Percentiles rank a stretch among this genome's conserved stretches.
Conservation (phyloP, 1,140 invertebrate species). For the Atopsyche davidsoni region DNA sequence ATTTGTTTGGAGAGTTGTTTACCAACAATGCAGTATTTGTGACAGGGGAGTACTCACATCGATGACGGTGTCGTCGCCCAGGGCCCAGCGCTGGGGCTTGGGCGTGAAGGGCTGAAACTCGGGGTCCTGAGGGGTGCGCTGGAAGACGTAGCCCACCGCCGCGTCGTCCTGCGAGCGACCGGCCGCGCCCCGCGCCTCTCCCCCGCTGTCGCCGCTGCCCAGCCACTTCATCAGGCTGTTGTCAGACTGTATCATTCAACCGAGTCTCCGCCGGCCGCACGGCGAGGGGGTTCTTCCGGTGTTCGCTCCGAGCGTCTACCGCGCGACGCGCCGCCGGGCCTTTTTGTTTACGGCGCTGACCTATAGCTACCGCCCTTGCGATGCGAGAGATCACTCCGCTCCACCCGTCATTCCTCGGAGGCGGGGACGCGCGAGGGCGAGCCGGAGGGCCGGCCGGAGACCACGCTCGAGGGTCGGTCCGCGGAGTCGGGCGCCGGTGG, state of each 20-base stretch:
- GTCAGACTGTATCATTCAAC: conserved; percentile 51
- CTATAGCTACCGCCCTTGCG: conserved; percentile 23
- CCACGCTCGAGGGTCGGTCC: neutral
- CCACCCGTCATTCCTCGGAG: neutral
- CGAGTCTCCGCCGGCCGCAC: conserved; percentile 31
- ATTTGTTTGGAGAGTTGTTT: too few relatives aligned
- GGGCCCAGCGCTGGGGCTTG: conserved; percentile 65
- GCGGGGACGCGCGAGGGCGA: neutral
- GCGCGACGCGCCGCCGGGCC: neutral
- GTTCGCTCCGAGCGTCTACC: neutral
- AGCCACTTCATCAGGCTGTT: conserved; percentile 49
- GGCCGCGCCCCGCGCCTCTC: conserved; percentile 38
- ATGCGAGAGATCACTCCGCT: too few relatives aligned
- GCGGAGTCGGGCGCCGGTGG: neutral
- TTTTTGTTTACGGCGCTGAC: conserved; percentile 25
- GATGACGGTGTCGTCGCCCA: conserved; percentile 73
- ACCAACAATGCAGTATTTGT: too few relatives aligned
- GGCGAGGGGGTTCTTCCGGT: neutral
- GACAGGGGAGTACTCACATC: conserved; percentile 48
- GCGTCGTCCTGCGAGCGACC: conserved; percentile 74
- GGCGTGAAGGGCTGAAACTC: conserved; percentile 64
- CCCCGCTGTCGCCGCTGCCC: conserved; percentile 42
- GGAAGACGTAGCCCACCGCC: conserved; percentile 81
- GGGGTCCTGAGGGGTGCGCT: conserved; percentile 68
- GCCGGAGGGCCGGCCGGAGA: neutral